Evolutionary conservation across 1,140 invertebrate genomes (phyloP).

Genomic region (Macrotrachela quadricornifera): DNA sequence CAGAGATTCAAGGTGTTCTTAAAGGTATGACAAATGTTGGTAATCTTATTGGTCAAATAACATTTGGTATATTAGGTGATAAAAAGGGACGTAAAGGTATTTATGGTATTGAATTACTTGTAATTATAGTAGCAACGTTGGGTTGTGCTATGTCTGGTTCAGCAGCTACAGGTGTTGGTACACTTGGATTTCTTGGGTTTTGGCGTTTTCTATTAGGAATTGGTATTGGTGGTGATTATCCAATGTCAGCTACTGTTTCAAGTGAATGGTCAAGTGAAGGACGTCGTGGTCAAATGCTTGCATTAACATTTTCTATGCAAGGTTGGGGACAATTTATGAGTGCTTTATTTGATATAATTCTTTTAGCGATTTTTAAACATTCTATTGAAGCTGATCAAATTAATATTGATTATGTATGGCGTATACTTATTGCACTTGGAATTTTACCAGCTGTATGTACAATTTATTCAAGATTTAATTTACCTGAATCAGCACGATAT

Average conservation of each 20-base stretch:
- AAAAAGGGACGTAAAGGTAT: conserved; percentile 1
- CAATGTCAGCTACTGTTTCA: conserved; percentile 4
- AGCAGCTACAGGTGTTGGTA: background rate
- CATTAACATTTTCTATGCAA: conserved; percentile 4
- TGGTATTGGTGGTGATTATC: conserved; percentile 9
- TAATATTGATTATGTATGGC: conserved; percentile 4
- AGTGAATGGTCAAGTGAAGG: background rate
- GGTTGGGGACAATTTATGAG: background rate
- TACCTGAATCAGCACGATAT: conserved; percentile 2
- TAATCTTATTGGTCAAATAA: conserved; percentile 1
- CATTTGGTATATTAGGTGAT: background rate
- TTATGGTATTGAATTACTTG: background rate
- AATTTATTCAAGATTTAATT: conserved; percentile 1
- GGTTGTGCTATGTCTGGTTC: background rate
- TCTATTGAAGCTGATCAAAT: background rate
- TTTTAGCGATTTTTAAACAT: conserved; percentile 1
- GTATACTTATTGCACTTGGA: background rate
- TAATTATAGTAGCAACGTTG: background rate
- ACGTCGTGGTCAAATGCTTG: background rate
- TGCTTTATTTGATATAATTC: conserved; percentile 1
- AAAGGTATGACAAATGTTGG: conserved; percentile 4
- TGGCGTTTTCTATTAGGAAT: conserved; percentile 5
- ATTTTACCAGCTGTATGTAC: background rate
- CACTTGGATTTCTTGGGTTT: background rate
- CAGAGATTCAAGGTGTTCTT: background rate